phyloP scores from a whole-genome alignment of 2,888 invertebrate genomes.

The Lucinisca nassula region DNA sequence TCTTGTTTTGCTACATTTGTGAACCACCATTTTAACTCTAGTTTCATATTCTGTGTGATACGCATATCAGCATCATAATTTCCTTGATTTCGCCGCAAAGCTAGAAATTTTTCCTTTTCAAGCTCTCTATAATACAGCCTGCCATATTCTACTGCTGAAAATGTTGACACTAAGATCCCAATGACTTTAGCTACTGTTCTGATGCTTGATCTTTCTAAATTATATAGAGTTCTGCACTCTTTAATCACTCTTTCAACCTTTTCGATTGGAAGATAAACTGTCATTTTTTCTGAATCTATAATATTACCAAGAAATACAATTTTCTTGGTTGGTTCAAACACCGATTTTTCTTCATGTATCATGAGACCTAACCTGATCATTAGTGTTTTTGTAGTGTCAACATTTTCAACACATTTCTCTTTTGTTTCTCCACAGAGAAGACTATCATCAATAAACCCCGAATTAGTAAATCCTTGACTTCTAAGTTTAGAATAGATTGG shows the following conservation, averaged over 20 bases:
- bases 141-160: constrained; percentile 46
- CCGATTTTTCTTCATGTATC: background rate
- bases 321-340: constrained; percentile 4
- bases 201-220: background rate
- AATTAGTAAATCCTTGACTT: background rate
- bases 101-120: constrained; percentile 27
- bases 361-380: background rate
- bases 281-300: constrained; percentile 49
- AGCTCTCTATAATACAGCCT: constrained; percentile 30
- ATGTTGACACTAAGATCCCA: constrained; percentile 33
- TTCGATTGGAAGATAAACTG: constrained; percentile 6
- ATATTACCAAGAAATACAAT: constrained; percentile 40
- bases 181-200: constrained; percentile 39
- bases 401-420: background rate
- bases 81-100: constrained; percentile 1
- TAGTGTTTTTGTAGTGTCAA: background rate
- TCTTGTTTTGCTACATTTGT: background rate
- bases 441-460: background rate
- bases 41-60: constrained; percentile 6
- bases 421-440: background rate
- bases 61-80: constrained; percentile 33
- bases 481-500: constrained; percentile 54
- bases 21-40: background rate
- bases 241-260: background rate
- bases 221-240: constrained; percentile 7